Base-by-base conservation (phyloP, 37 sponge, comb jelly and placozoan genomes). In the Haliclona indistincta region DNA sequence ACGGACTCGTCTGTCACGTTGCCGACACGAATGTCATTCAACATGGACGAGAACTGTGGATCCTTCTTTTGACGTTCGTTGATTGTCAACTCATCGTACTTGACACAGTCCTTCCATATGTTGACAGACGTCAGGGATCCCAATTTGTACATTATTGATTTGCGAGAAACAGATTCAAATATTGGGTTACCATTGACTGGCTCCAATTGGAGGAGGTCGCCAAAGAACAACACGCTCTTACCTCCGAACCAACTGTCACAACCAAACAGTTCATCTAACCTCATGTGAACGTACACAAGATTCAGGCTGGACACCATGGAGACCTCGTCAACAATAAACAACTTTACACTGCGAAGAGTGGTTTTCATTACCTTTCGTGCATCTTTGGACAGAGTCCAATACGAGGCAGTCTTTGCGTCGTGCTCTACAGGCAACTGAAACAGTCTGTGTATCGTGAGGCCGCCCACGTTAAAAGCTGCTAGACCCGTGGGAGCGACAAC, bases 301-400 rank as follows among this genome's bases (percentile, higher is more conserved):
- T 78, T 77, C 26, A 83, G 49, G 43, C 58, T 84, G 45, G 76
- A 80, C 1, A 83, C 56, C 86, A 91, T 85, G 41, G 81, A 80
- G 7, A 91, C 74, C 47, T 91, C 80, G 51, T 91, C 91, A 63
- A 81, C 77, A 29, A 91, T 78, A 34, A 91, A 36, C 34, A 81
- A 23, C 28, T 70, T 70, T 3, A 81, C 55, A 34, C 61, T n/a
- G 26, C 68, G 30, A 26, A 90, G 81, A 15, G 43, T 60, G 42
- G 33, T 65, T 38, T 61, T 45, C 75, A 74, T 78, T 13, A 76
- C 40, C 54, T 82, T 73, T 19, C 69, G 64, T 60, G 73, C 40
- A 30, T 60, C 70, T 66, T 81, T 76, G 4, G 69, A 49, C 44
- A 91, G 78, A 33, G 64, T 0, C 77, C 83, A 74, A 70, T 91